Conservation (phyloP, 1,140 invertebrate species). For the Hesperophylax magnus region DNA sequence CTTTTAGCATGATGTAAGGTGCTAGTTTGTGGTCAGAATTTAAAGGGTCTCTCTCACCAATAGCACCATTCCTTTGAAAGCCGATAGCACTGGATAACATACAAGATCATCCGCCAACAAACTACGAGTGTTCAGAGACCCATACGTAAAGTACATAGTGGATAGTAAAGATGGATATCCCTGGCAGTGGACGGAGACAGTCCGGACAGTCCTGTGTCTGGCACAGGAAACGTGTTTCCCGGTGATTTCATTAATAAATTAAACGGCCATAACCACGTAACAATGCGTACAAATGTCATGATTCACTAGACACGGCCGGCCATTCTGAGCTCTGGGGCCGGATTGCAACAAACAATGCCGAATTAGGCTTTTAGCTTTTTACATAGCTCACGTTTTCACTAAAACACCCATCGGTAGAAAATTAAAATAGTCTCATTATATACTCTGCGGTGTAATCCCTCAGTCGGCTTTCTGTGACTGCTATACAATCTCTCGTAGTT, state of each 20-base stretch:
- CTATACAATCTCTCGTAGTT: too few relatives aligned
- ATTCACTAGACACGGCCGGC: constrained; percentile 46
- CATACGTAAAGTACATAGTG: too few relatives aligned
- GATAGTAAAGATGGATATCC: too few relatives aligned
- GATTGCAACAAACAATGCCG: constrained; percentile 1
- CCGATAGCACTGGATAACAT: too few relatives aligned
- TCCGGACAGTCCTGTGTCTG: constrained; percentile 9
- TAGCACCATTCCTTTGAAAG: too few relatives aligned
- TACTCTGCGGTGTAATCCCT: too few relatives aligned
- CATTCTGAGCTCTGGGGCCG: not conserved
- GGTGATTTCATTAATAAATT: constrained; percentile 57
- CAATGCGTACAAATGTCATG: constrained; percentile 52
- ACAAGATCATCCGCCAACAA: too few relatives aligned
- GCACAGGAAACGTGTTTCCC: constrained; percentile 55
- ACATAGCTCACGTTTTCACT: not conserved
- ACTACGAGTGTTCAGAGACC: too few relatives aligned
- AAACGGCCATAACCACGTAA: constrained; percentile 50
- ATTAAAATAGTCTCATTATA: not conserved
- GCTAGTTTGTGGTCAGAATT: too few relatives aligned
- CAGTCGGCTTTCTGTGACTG: too few relatives aligned
- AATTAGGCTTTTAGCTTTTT: constrained; percentile 1
- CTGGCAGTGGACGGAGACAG: not conserved
- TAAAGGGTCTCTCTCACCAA: too few relatives aligned
- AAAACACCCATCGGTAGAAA: not conserved
- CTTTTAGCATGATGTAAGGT: too few relatives aligned